Base-by-base conservation (phyloP, 2,888 invertebrate genomes). In the Seira musarum region DNA sequence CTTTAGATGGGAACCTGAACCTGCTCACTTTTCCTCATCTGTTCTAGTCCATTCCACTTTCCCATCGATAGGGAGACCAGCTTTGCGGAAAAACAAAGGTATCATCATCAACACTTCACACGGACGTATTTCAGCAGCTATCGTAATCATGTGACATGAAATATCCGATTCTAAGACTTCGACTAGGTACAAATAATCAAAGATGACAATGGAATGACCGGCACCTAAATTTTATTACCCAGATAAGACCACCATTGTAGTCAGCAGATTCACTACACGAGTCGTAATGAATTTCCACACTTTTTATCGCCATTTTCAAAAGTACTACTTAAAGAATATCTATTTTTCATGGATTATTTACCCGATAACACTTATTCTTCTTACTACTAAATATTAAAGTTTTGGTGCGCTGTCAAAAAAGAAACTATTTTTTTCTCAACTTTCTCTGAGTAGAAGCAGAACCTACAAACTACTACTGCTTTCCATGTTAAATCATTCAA, bases 181-280 rank as follows among this genome's bases (percentile, higher is more conserved):
- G 30, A 30, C 30, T 30, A 30, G 30, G 30, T 30, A n/a, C 21
- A 60, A 60, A 60, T 60, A 60, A 60, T 60, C 60, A 21, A 21
- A 60, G 60, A 60, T 60, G 60, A 60, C 60, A 60, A 60, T 60
- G 22, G n/a, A 60, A 60, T 60, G 60, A 60, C 60, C 60, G 22
- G 19, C 60, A 21, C 60, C 60, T 21, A 60, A 60, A 60, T n/a
- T n/a, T 60, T 40, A 67, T 67, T 67, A 67, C 66, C 60, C 19
- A 67, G 66, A 67, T 67, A 40, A 67, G 25, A 8, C 3, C 3
- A 67, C 35, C 21, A 8, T 67, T 46, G 30, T 13, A 15, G 46
- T 67, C 66, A 67, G 66, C 66, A 67, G 40, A 40, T 67, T 67
- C 19, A 21, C 66, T 35, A 2, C 13, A 67, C 25, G 17, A 40